Base-by-base conservation (phyloP, 1,140 invertebrate species). In the Anoplolepis gracilipes region DNA sequence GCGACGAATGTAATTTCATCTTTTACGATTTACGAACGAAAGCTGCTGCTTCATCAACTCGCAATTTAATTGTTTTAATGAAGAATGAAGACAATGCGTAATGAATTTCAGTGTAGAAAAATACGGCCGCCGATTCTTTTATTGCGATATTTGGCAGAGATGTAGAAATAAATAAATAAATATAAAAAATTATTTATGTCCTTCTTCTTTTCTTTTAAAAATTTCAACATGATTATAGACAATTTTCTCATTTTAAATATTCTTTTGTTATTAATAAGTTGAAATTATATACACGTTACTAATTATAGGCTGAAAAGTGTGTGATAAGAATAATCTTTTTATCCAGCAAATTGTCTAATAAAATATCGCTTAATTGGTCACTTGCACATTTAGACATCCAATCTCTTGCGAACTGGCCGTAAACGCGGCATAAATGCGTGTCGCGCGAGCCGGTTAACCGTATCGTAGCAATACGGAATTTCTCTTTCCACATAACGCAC, bases 1-100 rank as follows among this genome's bases (percentile, higher is more conserved):
- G 25, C 22, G 16, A 13, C 49, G 65, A 81, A 42, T 82, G 67
- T 72, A 72, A 82, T 73, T 53, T 82, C 67, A 46, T 73, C 53
- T 59, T 19, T 82, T 55, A 42, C 42, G 33, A 81, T 42, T n/a
- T 19, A 19, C n/a, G n/a, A n/a, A 10, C 67, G 33, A 42, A 42
- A 79, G 46, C 36, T 39, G 62, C 22, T n/a, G n/a, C 67, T 82
- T 73, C 39, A 73, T 61, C 25, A n/a, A 55, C 7, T 69, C 36
- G 25, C 28, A 30, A 72, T 5, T 49, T 6, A 28, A 82, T 73
- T 73, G 53, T 73, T 7, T 42, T 22, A 13, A 59, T 59, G n/a
- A 65, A 67, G 3, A 11, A 46, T 11, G 28, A 36, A 25, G 46
- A 25, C n/a, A n/a, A 57, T 22, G n/a, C 22, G 4, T 30, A 61